phyloP scores from a whole-genome alignment of 2,113 vertebrate species.

The Eleginops maclovinus region DNA sequence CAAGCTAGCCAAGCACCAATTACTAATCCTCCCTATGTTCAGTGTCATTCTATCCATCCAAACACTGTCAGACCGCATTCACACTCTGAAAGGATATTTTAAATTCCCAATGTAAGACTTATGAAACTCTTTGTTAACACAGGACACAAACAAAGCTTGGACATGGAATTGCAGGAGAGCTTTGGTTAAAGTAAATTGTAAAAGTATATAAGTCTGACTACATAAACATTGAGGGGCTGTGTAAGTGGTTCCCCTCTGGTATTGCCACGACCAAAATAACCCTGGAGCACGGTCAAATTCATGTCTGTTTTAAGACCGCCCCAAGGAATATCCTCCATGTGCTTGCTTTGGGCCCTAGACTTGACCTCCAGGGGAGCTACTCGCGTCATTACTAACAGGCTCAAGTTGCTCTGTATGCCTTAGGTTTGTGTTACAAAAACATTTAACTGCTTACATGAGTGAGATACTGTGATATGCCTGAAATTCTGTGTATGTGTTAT shows the following conservation, averaged over 20 bases:
- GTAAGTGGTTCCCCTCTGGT: conserved; percentile 54
- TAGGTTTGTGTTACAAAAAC: conserved; percentile 37
- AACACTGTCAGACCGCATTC: neutral
- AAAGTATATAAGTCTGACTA: neutral
- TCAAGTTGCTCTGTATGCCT: conserved; percentile 40
- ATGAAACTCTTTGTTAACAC: neutral
- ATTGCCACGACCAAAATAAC: conserved; percentile 70
- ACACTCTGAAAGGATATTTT: conserved; percentile 1
- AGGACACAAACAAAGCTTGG: neutral
- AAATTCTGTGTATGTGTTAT: neutral
- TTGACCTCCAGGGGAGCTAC: conserved; percentile 61
- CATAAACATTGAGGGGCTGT: conserved; percentile 8
- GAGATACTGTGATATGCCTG: neutral
- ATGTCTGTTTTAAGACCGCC: conserved; percentile 60
- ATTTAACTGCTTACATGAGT: conserved; percentile 12
- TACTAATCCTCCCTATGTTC: conserved; percentile 1
- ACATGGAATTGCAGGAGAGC: conserved; percentile 1
- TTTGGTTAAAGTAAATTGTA: too few species aligned
- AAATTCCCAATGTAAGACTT: neutral
- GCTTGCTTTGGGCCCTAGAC: conserved; percentile 49
- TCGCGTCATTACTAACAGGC: conserved; percentile 35
- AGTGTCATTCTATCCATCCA: conserved; percentile 3
- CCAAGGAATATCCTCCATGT: conserved; percentile 49
- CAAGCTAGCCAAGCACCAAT: conserved; percentile 1
- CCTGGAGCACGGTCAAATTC: conserved; percentile 57